Conservation (phyloP, 2,113 vertebrate genomes). For the Synodontis membranacea region DNA sequence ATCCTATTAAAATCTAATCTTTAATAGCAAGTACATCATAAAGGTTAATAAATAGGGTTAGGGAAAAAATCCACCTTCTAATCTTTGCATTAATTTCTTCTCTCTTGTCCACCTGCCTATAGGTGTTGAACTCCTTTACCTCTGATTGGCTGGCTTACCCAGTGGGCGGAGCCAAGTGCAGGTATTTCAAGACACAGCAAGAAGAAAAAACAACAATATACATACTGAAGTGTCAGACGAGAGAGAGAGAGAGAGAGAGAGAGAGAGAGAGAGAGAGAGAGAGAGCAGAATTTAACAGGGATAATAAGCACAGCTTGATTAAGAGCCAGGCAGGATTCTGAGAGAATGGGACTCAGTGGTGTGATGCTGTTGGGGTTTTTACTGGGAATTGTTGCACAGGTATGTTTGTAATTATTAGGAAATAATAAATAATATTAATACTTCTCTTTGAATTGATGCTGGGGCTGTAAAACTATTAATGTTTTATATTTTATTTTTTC, state of each 20-base stretch:
- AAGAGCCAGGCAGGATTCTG: slow-evolving; percentile 26
- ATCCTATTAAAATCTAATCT: background rate
- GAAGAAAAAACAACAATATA: slow-evolving; percentile 40
- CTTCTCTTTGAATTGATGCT: background rate
- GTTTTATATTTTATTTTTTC: background rate
- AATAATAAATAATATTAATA: background rate
- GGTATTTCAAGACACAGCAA: slow-evolving; percentile 52
- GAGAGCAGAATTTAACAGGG: background rate
- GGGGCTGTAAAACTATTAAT: background rate
- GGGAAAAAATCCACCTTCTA: too few species aligned
- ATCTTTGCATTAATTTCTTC: too few species aligned
- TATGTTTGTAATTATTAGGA: slow-evolving; percentile 48
- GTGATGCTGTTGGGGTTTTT: slow-evolving; percentile 61
- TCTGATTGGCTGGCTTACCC: slow-evolving; percentile 33
- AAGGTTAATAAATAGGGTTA: too few species aligned
- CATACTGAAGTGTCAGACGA: slow-evolving; percentile 29
- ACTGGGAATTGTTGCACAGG: slow-evolving; percentile 65
- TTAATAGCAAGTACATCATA: too few species aligned
- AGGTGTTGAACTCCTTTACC: slow-evolving; percentile 13
- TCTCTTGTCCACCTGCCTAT: slow-evolving; percentile 30
- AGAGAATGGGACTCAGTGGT: slow-evolving; percentile 49
- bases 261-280: slow-evolving; percentile 34
- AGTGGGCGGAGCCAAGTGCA: slow-evolving; percentile 57
- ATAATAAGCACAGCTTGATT: slow-evolving; percentile 6
- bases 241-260: slow-evolving; percentile 30